phyloP scores from a whole-genome alignment of 2,797 vertebrate species.

The Argyrosomus regius region DNA sequence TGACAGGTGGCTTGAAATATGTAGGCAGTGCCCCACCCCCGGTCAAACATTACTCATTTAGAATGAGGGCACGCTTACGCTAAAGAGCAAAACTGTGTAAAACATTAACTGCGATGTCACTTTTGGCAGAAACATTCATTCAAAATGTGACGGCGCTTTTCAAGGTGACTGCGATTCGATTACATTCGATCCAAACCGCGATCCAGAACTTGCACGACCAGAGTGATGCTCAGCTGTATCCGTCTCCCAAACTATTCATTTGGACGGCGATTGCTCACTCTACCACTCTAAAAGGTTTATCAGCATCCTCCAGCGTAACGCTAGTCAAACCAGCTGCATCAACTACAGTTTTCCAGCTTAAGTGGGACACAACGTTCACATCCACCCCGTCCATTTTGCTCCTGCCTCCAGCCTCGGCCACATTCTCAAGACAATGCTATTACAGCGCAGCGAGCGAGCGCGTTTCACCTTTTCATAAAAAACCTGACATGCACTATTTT shows the following conservation, averaged over 20 bases:
- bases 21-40: neutral
- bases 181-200: neutral
- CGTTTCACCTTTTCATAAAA: neutral
- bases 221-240: slow-evolving; percentile 5
- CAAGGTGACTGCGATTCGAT: neutral
- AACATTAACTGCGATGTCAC: slow-evolving; percentile 14
- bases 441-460: neutral
- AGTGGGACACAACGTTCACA: slow-evolving; percentile 28
- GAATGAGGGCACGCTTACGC: slow-evolving; percentile 1
- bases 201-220: neutral
- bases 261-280: slow-evolving; percentile 21
- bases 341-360: slow-evolving; percentile 15
- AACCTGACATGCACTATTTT: slow-evolving; percentile 7
- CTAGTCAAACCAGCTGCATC: slow-evolving; percentile 30
- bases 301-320: neutral
- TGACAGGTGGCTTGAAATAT: slow-evolving; percentile 46
- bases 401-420: neutral
- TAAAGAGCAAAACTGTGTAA: neutral
- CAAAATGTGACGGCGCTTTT: slow-evolving; percentile 6
- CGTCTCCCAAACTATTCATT: slow-evolving; percentile 21
- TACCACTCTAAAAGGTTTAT: slow-evolving; percentile 1
- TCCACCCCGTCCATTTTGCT: slow-evolving; percentile 13
- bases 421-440: neutral
- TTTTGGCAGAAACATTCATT: slow-evolving; percentile 7
- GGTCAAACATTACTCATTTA: slow-evolving; percentile 34